Evolutionary conservation across 2,888 invertebrate species (phyloP).

Genomic region (Microdon myrmicae): DNA sequence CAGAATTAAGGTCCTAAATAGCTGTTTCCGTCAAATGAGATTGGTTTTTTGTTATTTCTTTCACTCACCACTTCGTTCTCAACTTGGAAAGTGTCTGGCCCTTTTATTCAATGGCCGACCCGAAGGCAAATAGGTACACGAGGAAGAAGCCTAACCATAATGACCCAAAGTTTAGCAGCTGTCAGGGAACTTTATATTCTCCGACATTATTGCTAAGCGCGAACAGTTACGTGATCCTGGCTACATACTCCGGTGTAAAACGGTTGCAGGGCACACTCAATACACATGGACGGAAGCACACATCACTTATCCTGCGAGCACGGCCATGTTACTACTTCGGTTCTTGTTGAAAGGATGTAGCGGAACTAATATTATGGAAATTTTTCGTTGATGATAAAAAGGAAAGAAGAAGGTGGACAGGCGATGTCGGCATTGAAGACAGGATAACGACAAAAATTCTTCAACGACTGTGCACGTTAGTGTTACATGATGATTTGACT

Average conservation of each 20-base stretch:
- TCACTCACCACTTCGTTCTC: too few species aligned
- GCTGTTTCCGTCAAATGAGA: conserved; percentile 24
- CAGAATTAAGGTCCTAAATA: conserved; percentile 36
- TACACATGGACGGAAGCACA: too few species aligned
- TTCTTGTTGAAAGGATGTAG: conserved; percentile 35
- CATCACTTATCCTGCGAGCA: conserved; percentile 32
- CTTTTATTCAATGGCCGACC: too few species aligned
- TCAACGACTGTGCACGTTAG: conserved; percentile 48
- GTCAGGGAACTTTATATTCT: conserved; percentile 49
- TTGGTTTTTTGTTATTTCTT: conserved; percentile 29
- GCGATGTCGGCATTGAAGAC: neutral
- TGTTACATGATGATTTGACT: conserved; percentile 44
- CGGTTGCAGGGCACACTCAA: conserved; percentile 9
- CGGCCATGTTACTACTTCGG: conserved; percentile 8
- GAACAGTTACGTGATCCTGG: conserved; percentile 47
- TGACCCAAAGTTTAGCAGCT: conserved; percentile 52
- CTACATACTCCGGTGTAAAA: conserved; percentile 40
- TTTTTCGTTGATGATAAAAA: conserved; percentile 13
- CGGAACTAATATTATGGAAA: conserved; percentile 47
- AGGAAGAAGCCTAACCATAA: conserved; percentile 31
- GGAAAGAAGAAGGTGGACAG: conserved; percentile 8
- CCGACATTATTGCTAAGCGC: conserved; percentile 51
- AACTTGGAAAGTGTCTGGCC: too few species aligned
- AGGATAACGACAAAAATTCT: conserved; percentile 27
- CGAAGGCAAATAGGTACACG: neutral